Evolutionary conservation across 2,888 invertebrate species (phyloP).

Genomic region (Caenorhabditis macrosperma): DNA sequence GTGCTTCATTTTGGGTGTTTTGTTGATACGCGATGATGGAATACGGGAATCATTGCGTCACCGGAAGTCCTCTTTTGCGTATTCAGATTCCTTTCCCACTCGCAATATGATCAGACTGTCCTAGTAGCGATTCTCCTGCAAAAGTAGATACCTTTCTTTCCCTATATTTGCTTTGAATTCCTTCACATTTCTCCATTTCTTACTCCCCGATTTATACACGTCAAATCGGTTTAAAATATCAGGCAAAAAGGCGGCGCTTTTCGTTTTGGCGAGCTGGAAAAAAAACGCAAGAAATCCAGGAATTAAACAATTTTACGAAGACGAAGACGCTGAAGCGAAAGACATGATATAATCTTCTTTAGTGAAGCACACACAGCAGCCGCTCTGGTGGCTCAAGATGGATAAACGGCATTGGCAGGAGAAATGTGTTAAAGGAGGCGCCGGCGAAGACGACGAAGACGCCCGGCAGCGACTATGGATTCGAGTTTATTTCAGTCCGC

Average conservation of each 20-base stretch:
- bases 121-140: too few relatives aligned
- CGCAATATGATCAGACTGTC: too few relatives aligned
- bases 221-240: not conserved
- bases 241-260: not conserved
- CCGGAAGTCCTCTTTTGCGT: too few relatives aligned
- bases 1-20: too few relatives aligned
- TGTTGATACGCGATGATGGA: too few relatives aligned
- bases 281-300: not conserved
- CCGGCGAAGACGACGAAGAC: constrained; percentile 25
- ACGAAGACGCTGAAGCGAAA: constrained; percentile 25
- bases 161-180: too few relatives aligned
- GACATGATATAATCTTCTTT: constrained; percentile 49
- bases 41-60: too few relatives aligned
- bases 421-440: not conserved
- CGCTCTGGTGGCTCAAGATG: constrained; percentile 19
- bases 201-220: not conserved
- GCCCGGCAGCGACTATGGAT: too few relatives aligned
- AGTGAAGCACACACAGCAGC: constrained; percentile 14
- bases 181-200: not conserved
- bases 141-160: too few relatives aligned
- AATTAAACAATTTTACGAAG: constrained; percentile 16
- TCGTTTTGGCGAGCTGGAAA: not conserved
- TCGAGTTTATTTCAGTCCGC: too few relatives aligned
- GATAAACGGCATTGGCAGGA: constrained; percentile 27
- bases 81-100: too few relatives aligned